A percentile compares a stretch with the other conserved stretches of the same genome.
phyloP scores from a whole-genome alignment of 2,888 invertebrate species.

The Lysandra coridon region DNA sequence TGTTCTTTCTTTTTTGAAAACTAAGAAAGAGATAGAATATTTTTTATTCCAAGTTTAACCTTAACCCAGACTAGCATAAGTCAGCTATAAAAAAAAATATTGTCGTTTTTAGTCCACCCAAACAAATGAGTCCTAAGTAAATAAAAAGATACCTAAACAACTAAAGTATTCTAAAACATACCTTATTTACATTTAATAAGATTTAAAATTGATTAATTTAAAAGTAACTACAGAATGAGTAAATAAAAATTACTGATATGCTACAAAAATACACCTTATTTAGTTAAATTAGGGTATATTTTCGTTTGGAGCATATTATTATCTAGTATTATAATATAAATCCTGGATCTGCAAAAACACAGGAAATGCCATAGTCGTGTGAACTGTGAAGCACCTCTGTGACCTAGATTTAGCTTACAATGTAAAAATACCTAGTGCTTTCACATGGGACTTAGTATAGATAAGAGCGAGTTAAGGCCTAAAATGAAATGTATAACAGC shows the following conservation, averaged over 20 bases:
- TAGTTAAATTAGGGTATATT: neutral
- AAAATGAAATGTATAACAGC: too few species aligned
- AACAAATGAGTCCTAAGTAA: too few species aligned
- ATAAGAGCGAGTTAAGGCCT: too few species aligned
- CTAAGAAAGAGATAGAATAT: too few species aligned
- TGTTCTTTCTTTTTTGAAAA: too few species aligned
- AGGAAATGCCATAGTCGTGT: conserved; percentile 26
- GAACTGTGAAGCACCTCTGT: conserved; percentile 11
- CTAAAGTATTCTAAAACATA: neutral
- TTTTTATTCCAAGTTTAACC: too few species aligned
- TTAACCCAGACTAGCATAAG: too few species aligned
- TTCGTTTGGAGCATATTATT: neutral
- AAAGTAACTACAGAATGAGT: neutral
- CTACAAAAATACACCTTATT: neutral
- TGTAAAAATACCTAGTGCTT: neutral
- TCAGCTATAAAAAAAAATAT: too few species aligned
- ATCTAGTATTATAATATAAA: neutral
- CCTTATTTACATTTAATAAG: neutral
- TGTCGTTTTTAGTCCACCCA: too few species aligned
- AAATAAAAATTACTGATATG: neutral
- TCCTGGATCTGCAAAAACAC: conserved; percentile 8
- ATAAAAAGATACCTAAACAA: too few species aligned
- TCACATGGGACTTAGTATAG: neutral
- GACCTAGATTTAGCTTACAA: neutral
- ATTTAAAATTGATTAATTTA: neutral